Conservation (phyloP, 2,888 invertebrate species). For the Antheraea yamamai region DNA sequence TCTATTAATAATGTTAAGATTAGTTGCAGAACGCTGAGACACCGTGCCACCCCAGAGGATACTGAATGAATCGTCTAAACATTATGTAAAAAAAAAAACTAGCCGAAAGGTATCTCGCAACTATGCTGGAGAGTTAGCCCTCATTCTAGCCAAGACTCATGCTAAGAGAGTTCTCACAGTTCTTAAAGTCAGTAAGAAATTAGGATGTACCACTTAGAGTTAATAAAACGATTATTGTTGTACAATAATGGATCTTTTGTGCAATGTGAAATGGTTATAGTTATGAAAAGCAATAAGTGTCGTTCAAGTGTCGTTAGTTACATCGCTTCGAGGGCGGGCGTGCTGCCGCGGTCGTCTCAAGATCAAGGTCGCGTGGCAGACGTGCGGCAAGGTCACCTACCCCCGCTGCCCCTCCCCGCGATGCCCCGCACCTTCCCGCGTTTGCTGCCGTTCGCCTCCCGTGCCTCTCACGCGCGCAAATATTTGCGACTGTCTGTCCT, state of each 20-base stretch:
- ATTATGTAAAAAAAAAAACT: too few species aligned
- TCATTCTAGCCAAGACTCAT: too few species aligned
- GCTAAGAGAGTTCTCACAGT: neutral
- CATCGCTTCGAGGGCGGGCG: conserved; percentile 49
- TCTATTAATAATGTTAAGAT: too few species aligned
- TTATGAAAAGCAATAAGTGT: conserved; percentile 61
- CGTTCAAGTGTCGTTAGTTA: conserved; percentile 47
- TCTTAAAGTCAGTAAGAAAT: neutral
- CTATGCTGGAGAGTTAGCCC: too few species aligned
- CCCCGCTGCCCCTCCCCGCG: conserved; percentile 39
- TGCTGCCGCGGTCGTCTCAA: conserved; percentile 77
- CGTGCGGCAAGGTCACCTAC: conserved; percentile 73
- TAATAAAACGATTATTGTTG: neutral
- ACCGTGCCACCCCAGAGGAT: too few species aligned
- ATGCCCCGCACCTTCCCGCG: conserved; percentile 32
- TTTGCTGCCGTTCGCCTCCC: conserved; percentile 43
- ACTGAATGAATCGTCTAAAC: too few species aligned
- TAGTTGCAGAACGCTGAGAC: too few species aligned
- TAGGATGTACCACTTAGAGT: neutral
- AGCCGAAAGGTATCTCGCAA: too few species aligned
- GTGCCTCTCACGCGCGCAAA: conserved; percentile 70
- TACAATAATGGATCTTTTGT: conserved; percentile 11
- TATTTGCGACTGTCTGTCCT: conserved; percentile 81
- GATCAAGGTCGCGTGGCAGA: conserved; percentile 79
- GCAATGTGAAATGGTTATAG: conserved; percentile 30